A percentile compares a stretch with the other conserved stretches of the same genome.
phyloP scores from a whole-genome alignment of 2,113 vertebrate species.

The Azemiops feae region DNA sequence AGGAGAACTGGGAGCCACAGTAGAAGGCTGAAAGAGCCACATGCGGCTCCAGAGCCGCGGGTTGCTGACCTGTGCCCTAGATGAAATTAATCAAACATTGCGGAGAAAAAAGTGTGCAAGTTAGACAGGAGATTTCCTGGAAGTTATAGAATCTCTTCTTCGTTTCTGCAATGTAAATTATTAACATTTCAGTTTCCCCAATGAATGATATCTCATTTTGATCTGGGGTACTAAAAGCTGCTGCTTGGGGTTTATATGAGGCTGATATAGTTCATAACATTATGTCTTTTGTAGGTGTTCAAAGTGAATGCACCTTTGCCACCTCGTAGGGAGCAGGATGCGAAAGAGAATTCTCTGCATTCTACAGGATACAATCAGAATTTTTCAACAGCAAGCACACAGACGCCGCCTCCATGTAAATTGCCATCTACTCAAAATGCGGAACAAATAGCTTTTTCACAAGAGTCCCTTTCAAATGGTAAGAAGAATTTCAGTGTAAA shows the following conservation, averaged over 20 bases:
- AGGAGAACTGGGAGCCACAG: too few relatives aligned
- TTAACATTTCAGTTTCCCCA: background rate
- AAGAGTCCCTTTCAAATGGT: conserved; percentile 73
- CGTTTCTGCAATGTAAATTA: background rate
- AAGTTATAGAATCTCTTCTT: background rate
- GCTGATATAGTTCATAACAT: background rate
- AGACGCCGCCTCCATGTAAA: conserved; percentile 86
- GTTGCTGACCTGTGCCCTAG: too few relatives aligned
- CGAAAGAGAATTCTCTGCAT: conserved; percentile 74
- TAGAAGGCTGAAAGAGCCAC: too few relatives aligned
- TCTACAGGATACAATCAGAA: conserved; percentile 71
- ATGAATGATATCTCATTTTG: background rate
- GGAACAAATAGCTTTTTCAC: conserved; percentile 75
- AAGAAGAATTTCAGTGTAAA: conserved; percentile 22
- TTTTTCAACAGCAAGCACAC: conserved; percentile 85
- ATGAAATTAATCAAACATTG: background rate
- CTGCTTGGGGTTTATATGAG: background rate
- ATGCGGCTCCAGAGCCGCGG: too few relatives aligned
- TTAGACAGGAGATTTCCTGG: background rate
- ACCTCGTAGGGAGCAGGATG: conserved; percentile 75
- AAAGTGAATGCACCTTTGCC: conserved; percentile 79
- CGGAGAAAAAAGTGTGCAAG: background rate
- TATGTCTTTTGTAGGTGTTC: conserved; percentile 77
- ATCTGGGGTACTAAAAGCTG: background rate
- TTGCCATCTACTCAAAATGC: conserved; percentile 62